Percentiles rank a stretch among this genome's conserved stretches.
Evolutionary conservation across 2,113 vertebrate species (phyloP).

Genomic region (Labeo rohita): DNA sequence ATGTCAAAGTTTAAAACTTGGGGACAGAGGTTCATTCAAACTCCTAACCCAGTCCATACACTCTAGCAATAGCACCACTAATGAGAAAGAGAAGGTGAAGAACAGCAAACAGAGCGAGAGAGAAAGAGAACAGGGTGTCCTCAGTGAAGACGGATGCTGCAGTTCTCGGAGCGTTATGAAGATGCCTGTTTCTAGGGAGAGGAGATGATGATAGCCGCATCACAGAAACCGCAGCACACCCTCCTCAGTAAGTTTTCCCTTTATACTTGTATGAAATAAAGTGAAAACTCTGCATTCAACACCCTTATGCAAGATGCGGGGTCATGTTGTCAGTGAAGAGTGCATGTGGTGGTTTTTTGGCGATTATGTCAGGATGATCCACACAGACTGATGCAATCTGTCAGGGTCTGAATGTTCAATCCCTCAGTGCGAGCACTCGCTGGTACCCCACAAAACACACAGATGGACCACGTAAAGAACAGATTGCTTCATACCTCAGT

Average conservation of each 20-base stretch:
- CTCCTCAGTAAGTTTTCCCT: not conserved
- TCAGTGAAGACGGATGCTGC: conserved; percentile 2
- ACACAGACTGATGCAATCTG: conserved; percentile 1
- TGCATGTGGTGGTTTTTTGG: not conserved
- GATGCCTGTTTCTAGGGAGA: conserved; percentile 25
- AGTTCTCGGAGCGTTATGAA: not conserved
- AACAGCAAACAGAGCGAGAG: not conserved
- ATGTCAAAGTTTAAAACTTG: not conserved
- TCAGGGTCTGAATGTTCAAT: not conserved
- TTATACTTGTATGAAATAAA: not conserved
- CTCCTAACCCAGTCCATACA: not conserved
- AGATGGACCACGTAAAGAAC: conserved; percentile 35
- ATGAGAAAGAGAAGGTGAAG: not conserved
- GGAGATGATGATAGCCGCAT: conserved; percentile 6
- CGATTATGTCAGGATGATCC: conserved; percentile 38
- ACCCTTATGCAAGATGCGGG: not conserved
- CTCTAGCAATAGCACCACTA: not conserved
- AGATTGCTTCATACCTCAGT: conserved; percentile 36
- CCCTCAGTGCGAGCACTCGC: not conserved
- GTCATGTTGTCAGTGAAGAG: not conserved
- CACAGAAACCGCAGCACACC: not conserved
- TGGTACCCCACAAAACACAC: conserved; percentile 31
- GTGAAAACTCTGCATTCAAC: not conserved
- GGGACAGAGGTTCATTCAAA: not conserved
- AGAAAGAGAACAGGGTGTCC: not conserved